Evolutionary conservation across 1,140 invertebrate genomes (phyloP).

Genomic region (Aradophagus sp.): DNA sequence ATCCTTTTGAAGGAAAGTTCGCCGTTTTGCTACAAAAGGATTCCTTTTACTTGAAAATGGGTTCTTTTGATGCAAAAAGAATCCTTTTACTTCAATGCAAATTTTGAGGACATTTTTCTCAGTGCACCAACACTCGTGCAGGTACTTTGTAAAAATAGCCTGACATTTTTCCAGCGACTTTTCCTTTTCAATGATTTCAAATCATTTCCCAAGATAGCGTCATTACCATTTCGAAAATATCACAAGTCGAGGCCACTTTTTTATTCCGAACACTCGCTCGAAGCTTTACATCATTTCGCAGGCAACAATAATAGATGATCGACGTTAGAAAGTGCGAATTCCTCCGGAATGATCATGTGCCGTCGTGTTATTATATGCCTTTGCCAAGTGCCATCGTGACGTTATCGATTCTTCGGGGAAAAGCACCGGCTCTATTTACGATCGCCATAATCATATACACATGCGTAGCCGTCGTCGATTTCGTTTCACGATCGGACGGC

Average conservation of each 20-base stretch:
- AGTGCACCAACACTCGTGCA: too few relatives aligned
- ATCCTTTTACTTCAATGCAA: too few relatives aligned
- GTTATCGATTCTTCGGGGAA: constrained; percentile 26
- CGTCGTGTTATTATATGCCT: constrained; percentile 30
- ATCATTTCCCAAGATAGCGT: too few relatives aligned
- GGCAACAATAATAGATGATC: constrained; percentile 41
- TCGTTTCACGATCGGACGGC: too few relatives aligned
- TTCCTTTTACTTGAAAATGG: too few relatives aligned
- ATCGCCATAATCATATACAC: constrained; percentile 13
- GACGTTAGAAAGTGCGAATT: constrained; percentile 53
- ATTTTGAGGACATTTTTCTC: too few relatives aligned
- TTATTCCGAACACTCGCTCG: constrained; percentile 11
- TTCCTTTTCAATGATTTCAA: too few relatives aligned
- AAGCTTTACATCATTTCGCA: constrained; percentile 48
- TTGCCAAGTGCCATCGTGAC: constrained; percentile 19
- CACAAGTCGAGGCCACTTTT: constrained; percentile 21
- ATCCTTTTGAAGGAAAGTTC: too few relatives aligned
- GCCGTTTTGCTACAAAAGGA: too few relatives aligned
- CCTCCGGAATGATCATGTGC: constrained; percentile 36
- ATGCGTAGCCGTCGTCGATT: constrained; percentile 11
- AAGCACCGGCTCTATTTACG: constrained; percentile 14
- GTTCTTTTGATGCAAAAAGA: too few relatives aligned
- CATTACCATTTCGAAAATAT: constrained; percentile 24
- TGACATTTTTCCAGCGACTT: too few relatives aligned
- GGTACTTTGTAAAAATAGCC: too few relatives aligned